phyloP scores from a whole-genome alignment of 2,113 vertebrate genomes.

The Anser brachyrhynchus region DNA sequence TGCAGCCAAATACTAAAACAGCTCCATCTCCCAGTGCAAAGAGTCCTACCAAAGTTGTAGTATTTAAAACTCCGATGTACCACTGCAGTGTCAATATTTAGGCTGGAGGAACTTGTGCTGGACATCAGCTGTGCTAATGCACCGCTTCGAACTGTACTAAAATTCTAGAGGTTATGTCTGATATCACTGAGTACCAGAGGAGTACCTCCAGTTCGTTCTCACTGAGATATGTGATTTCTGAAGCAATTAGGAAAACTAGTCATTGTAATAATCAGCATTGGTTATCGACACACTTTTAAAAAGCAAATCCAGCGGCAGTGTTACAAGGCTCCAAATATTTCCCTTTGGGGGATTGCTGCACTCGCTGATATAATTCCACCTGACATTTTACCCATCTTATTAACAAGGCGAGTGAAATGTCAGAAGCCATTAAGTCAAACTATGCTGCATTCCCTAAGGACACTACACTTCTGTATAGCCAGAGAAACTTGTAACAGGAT shows the following conservation, averaged over 20 bases:
- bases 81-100: accelerated
- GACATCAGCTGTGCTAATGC: background rate
- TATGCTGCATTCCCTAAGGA: background rate
- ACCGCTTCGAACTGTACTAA: background rate
- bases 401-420: conserved; percentile 50
- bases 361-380: conserved; percentile 29
- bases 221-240: background rate
- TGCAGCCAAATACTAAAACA: background rate
- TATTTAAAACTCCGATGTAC: accelerated
- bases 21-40: background rate
- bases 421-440: conserved; percentile 59
- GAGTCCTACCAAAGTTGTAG: background rate
- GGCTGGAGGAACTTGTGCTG: background rate
- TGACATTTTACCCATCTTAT: conserved; percentile 56
- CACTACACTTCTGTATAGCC: background rate
- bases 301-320: background rate
- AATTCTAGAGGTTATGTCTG: background rate
- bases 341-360: background rate
- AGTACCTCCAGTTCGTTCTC: accelerated
- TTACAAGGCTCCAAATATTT: background rate
- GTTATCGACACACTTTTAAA: background rate
- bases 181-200: background rate
- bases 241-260: background rate
- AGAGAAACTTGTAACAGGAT: background rate
- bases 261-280: background rate